Conservation (phyloP, 1,140 invertebrate species). For the Radopholus similis region DNA sequence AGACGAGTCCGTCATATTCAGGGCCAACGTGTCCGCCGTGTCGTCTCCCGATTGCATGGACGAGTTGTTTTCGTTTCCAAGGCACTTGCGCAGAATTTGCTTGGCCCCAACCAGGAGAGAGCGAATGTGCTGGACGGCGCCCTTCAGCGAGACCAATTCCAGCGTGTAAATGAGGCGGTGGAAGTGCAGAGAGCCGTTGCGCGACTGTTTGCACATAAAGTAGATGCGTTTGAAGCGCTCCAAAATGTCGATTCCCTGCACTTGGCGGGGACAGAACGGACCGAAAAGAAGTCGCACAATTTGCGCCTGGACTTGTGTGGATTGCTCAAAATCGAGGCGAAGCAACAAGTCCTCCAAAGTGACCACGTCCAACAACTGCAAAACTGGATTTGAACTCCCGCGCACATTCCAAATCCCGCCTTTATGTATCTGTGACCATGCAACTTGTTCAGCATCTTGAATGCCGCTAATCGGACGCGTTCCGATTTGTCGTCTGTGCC, state of each 20-base stretch:
- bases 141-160: conserved; percentile 11
- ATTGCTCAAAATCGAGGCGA: conserved; percentile 25
- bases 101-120: conserved; percentile 15
- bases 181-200: conserved; percentile 20
- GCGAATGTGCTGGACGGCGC: conserved; percentile 19
- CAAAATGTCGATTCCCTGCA: conserved; percentile 14
- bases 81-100: not conserved
- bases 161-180: conserved; percentile 24
- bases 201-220: conserved; percentile 26
- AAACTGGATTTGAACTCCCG: not conserved
- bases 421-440: conserved; percentile 30
- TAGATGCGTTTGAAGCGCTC: conserved; percentile 28
- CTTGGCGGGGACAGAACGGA: conserved; percentile 8
- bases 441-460: conserved; percentile 24
- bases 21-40: not conserved
- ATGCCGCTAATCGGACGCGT: conserved; percentile 23
- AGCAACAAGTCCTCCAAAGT: conserved; percentile 9
- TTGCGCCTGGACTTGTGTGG: conserved; percentile 17
- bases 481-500: conserved; percentile 20
- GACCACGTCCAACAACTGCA: conserved; percentile 19
- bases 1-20: conserved; percentile 11
- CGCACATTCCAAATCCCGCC: not conserved
- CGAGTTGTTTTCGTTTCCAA: not conserved
- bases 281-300: conserved; percentile 22
- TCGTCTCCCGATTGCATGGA: conserved; percentile 5